These are phyloP conservation scores for Gasterosteus aculeatus DNA, from an alignment of 2,113 vertebrate genomes.

Conservation along the genomic window DNA sequence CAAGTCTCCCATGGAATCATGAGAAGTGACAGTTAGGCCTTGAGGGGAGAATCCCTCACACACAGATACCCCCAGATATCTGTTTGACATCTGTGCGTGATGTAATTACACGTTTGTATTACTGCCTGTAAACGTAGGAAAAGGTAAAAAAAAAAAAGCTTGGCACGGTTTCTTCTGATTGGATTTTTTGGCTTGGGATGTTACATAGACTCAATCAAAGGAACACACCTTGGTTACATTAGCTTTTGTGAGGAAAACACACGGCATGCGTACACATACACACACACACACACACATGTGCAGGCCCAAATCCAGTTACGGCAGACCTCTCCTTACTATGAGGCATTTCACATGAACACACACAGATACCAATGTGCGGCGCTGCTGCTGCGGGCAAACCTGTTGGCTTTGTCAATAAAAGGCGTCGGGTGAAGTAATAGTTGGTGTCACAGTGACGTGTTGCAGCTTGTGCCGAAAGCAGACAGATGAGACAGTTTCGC, in stretches of 20 bases:
- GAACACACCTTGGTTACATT: constrained; percentile 50
- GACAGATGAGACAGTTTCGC: constrained; percentile 74
- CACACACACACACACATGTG: neutral
- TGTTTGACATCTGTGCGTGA: too few relatives aligned
- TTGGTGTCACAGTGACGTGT: constrained; percentile 76
- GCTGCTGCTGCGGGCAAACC: constrained; percentile 65
- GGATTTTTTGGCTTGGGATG: constrained; percentile 21
- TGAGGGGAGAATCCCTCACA: neutral
- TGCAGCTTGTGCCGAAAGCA: constrained; percentile 74
- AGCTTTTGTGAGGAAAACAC: constrained; percentile 40
- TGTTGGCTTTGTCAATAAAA: constrained; percentile 75
- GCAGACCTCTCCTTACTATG: constrained; percentile 20
- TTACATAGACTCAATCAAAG: constrained; percentile 47
- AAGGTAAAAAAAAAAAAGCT: neutral
- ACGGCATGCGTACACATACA: neutral
- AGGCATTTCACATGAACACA: neutral
- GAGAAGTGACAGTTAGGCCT: constrained; percentile 41
- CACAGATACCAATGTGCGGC: constrained; percentile 8
- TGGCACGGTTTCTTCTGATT: neutral
- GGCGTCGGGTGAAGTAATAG: constrained; percentile 77
- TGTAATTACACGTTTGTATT: too few relatives aligned
- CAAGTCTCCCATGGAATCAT: neutral
- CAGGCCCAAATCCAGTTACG: constrained; percentile 20
- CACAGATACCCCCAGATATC: neutral
- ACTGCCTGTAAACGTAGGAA: neutral